A percentile compares a stretch with the other conserved stretches of the same genome.
Conservation (phyloP, 1,140 invertebrate species). For the Bombus turneri region DNA sequence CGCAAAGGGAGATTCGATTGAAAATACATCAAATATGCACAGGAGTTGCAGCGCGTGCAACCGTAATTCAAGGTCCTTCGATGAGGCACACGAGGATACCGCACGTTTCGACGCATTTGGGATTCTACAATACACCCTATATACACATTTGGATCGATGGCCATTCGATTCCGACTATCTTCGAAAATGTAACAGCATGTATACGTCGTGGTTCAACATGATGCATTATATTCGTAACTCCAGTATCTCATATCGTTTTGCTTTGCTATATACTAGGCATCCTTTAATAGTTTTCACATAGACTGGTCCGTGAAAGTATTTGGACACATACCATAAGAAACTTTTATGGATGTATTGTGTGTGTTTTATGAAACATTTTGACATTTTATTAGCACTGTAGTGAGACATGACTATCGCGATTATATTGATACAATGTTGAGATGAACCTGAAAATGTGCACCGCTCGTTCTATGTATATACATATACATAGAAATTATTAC, state of each 20-base stretch:
- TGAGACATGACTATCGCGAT: too few species aligned
- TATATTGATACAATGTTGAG: too few species aligned
- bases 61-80: constrained; percentile 47
- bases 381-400: background rate
- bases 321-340: too few species aligned
- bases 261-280: background rate
- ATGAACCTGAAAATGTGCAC: too few species aligned
- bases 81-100: background rate
- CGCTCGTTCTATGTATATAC: too few species aligned
- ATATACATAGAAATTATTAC: too few species aligned
- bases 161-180: background rate
- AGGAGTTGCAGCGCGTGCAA: constrained; percentile 5
- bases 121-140: background rate
- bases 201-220: background rate
- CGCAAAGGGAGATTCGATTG: background rate
- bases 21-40: constrained; percentile 23
- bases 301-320: too few species aligned
- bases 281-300: background rate
- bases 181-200: background rate
- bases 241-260: background rate
- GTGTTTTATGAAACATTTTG: background rate
- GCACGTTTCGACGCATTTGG: constrained; percentile 4
- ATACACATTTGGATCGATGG: background rate
- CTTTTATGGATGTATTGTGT: too few species aligned
- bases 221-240: background rate